Evolutionary conservation across 2,113 vertebrate species (phyloP).

Genomic region (Xenus cinereus): DNA sequence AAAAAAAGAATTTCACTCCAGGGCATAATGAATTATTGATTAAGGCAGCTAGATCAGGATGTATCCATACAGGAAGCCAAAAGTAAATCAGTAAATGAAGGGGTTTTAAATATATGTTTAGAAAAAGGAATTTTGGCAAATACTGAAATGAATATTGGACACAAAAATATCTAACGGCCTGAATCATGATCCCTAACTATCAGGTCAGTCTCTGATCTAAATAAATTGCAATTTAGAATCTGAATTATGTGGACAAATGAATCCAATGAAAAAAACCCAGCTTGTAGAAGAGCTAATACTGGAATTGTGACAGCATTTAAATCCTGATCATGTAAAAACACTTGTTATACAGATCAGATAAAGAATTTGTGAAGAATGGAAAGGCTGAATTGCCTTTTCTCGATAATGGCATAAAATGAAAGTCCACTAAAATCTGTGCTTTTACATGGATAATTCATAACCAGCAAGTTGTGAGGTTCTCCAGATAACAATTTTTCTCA

Average conservation of each 20-base stretch:
- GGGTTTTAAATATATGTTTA: background rate
- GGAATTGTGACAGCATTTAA: background rate
- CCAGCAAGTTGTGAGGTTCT: background rate
- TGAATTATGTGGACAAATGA: background rate
- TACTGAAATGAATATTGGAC: background rate
- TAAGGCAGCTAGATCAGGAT: background rate
- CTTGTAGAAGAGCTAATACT: background rate
- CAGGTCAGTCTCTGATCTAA: background rate
- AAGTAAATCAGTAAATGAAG: conserved; percentile 41
- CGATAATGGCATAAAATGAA: background rate
- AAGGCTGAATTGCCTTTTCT: background rate
- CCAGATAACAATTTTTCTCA: background rate
- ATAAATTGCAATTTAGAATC: background rate
- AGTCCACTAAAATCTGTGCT: background rate
- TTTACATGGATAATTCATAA: background rate
- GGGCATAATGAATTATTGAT: conserved; percentile 51
- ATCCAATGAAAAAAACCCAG: background rate
- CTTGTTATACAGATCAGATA: background rate
- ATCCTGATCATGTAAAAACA: background rate
- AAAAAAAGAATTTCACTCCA: background rate
- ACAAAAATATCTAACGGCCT: background rate
- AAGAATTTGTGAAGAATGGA: background rate
- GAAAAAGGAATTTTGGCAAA: background rate
- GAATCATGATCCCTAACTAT: background rate
- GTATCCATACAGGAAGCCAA: background rate